Evolutionary conservation across 2,113 vertebrate genomes (phyloP).

Genomic region (Lagenorhynchus albirostris): DNA sequence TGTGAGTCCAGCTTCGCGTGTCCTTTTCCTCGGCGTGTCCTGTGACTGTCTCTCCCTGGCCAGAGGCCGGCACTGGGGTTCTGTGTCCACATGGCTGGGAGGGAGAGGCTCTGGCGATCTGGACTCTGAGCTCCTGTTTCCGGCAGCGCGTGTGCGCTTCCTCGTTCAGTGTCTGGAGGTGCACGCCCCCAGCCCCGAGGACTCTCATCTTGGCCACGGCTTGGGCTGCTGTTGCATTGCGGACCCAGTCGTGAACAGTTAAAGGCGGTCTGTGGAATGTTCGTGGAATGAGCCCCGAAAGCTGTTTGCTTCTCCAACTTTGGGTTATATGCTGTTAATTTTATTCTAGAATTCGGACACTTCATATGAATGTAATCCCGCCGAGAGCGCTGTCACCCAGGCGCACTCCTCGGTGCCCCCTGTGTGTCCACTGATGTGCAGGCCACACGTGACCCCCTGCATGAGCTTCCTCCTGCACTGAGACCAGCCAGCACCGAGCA

Average conservation of each 20-base stretch:
- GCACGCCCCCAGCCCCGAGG: accelerated
- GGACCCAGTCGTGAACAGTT: background rate
- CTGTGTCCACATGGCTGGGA: accelerated
- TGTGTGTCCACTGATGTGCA: background rate
- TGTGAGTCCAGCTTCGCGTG: background rate
- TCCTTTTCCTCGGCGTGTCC: background rate
- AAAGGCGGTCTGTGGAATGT: background rate
- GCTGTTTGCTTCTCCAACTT: background rate
- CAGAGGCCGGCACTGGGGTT: background rate
- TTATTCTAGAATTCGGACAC: constrained; percentile 13
- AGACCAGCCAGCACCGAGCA: constrained; percentile 48
- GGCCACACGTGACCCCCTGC: constrained; percentile 28
- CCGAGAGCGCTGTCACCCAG: background rate
- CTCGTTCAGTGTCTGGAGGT: background rate
- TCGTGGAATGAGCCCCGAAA: background rate
- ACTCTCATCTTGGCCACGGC: background rate
- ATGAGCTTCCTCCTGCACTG: constrained; percentile 41
- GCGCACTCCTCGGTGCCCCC: background rate
- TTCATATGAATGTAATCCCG: constrained; percentile 41
- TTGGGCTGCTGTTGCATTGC: accelerated
- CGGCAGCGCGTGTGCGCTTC: background rate
- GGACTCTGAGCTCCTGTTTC: background rate
- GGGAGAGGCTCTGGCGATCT: accelerated
- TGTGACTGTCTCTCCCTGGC: background rate
- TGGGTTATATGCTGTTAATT: background rate